Conservation (phyloP, 2,797 vertebrate species). For the Parotocinclus haroldoi region DNA sequence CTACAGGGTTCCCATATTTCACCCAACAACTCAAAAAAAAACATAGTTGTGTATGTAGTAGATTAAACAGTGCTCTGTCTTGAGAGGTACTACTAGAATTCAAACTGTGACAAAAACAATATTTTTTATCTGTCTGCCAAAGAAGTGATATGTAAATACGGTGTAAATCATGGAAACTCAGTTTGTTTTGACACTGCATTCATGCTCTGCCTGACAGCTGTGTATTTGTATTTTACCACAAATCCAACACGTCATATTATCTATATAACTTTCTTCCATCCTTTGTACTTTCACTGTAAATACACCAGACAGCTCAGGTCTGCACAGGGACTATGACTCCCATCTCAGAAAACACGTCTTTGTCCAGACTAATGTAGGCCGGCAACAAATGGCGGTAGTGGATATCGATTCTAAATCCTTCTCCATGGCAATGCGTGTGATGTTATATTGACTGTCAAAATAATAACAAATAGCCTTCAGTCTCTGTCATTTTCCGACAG, state of each 20-base stretch:
- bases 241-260: constrained; percentile 1
- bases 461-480: constrained; percentile 77
- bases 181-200: not conserved
- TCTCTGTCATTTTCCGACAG: constrained; percentile 85
- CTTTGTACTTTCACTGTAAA: constrained; percentile 10
- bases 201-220: too few species aligned
- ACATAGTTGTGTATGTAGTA: constrained; percentile 10
- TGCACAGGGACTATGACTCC: not conserved
- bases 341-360: constrained; percentile 38
- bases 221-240: too few species aligned
- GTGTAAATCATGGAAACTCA: not conserved
- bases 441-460: constrained; percentile 83
- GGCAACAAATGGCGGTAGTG: constrained; percentile 70
- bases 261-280: not conserved
- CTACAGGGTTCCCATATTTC: constrained; percentile 19
- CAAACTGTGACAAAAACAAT: not conserved
- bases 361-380: constrained; percentile 73
- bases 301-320: constrained; percentile 1
- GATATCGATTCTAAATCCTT: constrained; percentile 81
- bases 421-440: constrained; percentile 78
- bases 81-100: constrained; percentile 3
- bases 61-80: not conserved
- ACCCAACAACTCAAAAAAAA: constrained; percentile 3
- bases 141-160: not conserved
- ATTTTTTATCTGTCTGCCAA: not conserved